A percentile compares a stretch with the other conserved stretches of the same genome.
These are phyloP conservation scores for Hyaena hyaena DNA, from an alignment of 2,113 vertebrate genomes.

Conservation along the genomic window DNA sequence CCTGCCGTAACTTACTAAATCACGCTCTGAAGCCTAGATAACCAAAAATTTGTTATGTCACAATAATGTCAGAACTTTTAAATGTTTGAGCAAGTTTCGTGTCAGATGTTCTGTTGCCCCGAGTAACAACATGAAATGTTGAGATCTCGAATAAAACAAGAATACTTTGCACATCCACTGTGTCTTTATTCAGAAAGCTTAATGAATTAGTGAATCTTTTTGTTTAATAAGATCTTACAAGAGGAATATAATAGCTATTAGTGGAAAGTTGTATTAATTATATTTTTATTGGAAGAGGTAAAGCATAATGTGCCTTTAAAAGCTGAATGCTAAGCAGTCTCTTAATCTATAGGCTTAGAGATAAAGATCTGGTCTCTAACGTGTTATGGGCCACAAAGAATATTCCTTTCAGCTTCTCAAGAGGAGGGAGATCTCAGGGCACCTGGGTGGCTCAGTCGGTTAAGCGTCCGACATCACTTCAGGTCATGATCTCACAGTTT, in stretches of 20 bases:
- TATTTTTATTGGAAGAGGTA: constrained; percentile 38
- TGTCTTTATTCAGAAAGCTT: constrained; percentile 38
- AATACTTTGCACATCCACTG: not conserved
- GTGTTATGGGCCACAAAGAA: not conserved
- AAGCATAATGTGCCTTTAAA: constrained; percentile 37
- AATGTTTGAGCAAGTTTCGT: constrained; percentile 60
- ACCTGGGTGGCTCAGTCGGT: no score
- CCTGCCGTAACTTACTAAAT: constrained; percentile 45
- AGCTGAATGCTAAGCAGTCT: not conserved
- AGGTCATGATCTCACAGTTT: no score
- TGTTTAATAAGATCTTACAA: constrained; percentile 41
- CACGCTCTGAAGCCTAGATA: constrained; percentile 33
- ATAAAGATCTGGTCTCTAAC: not conserved
- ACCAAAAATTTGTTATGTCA: constrained; percentile 35
- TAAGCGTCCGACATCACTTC: no score
- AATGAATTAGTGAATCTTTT: constrained; percentile 24
- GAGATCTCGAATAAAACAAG: constrained; percentile 23
- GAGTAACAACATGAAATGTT: constrained; percentile 27
- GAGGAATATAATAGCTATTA: not conserved
- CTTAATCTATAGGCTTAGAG: not conserved
- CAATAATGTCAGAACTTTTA: constrained; percentile 3
- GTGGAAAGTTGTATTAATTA: not conserved
- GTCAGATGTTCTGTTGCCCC: not conserved
- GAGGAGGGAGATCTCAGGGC: not conserved
- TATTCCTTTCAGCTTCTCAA: not conserved